Conservation (phyloP, 1,140 invertebrate genomes). For the Anastrepha obliqua region DNA sequence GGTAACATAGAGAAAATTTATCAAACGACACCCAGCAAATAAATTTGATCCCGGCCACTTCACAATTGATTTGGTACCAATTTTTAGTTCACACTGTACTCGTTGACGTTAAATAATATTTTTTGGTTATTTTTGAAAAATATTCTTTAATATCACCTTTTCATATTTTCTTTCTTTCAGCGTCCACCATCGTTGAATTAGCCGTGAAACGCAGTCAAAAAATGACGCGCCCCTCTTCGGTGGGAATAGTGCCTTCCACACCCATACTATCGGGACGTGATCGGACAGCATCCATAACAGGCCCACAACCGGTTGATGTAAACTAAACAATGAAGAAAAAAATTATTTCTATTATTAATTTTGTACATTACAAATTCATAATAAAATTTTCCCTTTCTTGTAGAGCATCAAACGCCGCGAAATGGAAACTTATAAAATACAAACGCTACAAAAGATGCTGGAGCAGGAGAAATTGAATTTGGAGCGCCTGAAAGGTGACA, state of each 20-base stretch:
- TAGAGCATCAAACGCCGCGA: conserved; percentile 86
- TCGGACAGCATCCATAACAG: conserved; percentile 82
- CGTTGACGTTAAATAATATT: too few species aligned
- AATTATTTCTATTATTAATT: conserved; percentile 16
- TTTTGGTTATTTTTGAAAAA: too few species aligned
- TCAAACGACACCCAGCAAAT: too few species aligned
- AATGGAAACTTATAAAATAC: conserved; percentile 83
- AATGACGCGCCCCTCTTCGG: conserved; percentile 68
- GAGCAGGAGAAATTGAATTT: conserved; percentile 87
- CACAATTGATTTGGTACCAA: too few species aligned
- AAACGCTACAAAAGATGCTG: conserved; percentile 87
- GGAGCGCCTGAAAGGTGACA: conserved; percentile 78
- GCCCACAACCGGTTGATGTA: conserved; percentile 92
- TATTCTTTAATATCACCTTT: background rate
- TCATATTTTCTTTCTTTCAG: conserved; percentile 57
- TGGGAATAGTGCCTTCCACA: conserved; percentile 68
- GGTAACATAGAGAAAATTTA: too few species aligned
- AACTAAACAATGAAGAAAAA: conserved; percentile 69
- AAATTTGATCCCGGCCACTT: too few species aligned
- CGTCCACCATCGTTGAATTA: conserved; percentile 70
- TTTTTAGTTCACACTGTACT: too few species aligned
- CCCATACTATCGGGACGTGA: conserved; percentile 70
- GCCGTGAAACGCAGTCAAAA: conserved; percentile 71
- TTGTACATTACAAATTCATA: background rate
- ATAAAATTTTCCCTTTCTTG: conserved; percentile 58